These are phyloP conservation scores for Ictalurus punctatus DNA, from an alignment of 2,113 vertebrate species.

Conservation along the genomic window DNA sequence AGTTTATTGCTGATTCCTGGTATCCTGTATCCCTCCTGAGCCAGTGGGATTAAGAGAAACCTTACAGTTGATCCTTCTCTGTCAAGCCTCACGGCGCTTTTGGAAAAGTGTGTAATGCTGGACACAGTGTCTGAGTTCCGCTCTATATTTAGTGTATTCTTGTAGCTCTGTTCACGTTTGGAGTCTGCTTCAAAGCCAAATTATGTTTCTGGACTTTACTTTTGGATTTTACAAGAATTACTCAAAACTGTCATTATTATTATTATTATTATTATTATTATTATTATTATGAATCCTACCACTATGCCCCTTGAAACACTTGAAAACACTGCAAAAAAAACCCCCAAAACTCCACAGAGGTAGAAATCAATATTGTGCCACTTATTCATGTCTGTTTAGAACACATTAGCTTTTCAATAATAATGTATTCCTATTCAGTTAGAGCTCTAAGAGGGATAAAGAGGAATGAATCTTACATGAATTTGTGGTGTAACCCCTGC, in stretches of 20 bases:
- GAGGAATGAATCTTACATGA: slow-evolving; percentile 58
- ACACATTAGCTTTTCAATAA: not conserved
- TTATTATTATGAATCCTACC: not conserved
- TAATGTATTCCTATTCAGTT: not conserved
- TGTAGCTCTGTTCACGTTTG: not conserved
- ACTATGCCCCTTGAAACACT: not conserved
- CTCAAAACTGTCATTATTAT: not conserved
- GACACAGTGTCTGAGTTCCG: not conserved
- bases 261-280: slow-evolving; percentile 1
- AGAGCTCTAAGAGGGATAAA: slow-evolving; percentile 21
- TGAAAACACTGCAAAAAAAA: not conserved
- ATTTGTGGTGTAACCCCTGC: slow-evolving; percentile 52
- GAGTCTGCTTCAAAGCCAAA: not conserved
- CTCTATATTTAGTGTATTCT: slow-evolving; percentile 38
- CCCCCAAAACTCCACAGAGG: not conserved
- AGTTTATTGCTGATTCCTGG: slow-evolving; percentile 53
- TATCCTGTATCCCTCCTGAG: slow-evolving; percentile 46
- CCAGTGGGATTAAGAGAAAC: slow-evolving; percentile 46
- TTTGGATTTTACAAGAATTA: not conserved
- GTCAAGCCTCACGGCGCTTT: slow-evolving; percentile 52
- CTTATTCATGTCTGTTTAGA: not conserved
- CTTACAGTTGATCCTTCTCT: slow-evolving; percentile 55
- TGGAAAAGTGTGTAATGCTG: slow-evolving; percentile 16
- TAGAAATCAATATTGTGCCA: not conserved
- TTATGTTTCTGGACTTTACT: not conserved